Evolutionary conservation across 2,113 vertebrate species (phyloP).

Genomic region (Melanostigma gelatinosum): DNA sequence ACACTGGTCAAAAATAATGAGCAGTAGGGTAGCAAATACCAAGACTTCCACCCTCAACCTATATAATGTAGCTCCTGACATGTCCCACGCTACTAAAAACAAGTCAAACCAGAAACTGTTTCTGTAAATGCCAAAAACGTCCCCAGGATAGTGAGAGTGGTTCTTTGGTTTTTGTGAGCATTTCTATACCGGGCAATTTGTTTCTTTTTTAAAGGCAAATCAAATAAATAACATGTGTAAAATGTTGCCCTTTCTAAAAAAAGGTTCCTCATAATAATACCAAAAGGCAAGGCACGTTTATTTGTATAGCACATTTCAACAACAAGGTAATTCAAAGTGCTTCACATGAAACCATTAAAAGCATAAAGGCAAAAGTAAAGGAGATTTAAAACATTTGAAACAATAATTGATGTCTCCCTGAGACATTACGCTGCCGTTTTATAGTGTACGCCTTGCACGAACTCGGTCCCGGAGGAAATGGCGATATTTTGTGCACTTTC

Average conservation of each 20-base stretch:
- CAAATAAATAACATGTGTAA: conserved; percentile 21
- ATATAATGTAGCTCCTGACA: conserved; percentile 8
- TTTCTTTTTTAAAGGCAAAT: neutral
- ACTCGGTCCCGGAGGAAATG: too few species aligned
- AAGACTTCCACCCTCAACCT: conserved; percentile 21
- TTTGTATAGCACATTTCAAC: too few species aligned
- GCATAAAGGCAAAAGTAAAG: too few species aligned
- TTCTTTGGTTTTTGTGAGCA: conserved; percentile 20
- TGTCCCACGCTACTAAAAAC: neutral
- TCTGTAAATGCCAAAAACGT: conserved; percentile 1
- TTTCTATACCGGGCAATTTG: conserved; percentile 3
- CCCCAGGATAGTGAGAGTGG: neutral
- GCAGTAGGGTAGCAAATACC: conserved; percentile 29
- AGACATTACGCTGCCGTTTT: too few species aligned
- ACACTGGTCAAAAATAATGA: conserved; percentile 42
- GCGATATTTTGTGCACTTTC: too few species aligned
- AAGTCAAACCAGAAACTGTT: conserved; percentile 19
- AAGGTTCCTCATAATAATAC: neutral
- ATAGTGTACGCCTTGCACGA: too few species aligned
- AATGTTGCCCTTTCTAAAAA: conserved; percentile 5
- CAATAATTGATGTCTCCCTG: too few species aligned
- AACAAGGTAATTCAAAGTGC: too few species aligned
- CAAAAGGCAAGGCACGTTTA: too few species aligned
- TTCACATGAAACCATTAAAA: too few species aligned
- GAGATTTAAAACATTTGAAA: too few species aligned